phyloP scores from a whole-genome alignment of 2,797 vertebrate genomes.

The Masticophis lateralis region DNA sequence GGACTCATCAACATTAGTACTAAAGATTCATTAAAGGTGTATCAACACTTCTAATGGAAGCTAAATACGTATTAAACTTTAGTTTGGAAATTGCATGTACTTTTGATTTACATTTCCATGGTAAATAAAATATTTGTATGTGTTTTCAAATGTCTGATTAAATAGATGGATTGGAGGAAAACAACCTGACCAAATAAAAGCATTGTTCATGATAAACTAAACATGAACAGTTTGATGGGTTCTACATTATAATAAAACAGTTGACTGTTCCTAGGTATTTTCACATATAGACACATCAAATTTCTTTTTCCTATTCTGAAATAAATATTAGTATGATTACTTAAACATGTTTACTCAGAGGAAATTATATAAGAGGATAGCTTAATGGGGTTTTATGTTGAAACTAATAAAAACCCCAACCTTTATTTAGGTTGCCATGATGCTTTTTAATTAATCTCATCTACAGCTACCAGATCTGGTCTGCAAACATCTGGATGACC shows the following conservation, averaged over 20 bases:
- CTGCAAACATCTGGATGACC: not conserved
- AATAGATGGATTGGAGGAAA: not conserved
- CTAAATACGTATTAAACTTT: not conserved
- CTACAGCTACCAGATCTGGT: not conserved
- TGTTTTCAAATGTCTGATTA: not conserved
- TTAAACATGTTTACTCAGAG: not conserved
- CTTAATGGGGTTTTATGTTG: not conserved
- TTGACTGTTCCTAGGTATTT: not conserved
- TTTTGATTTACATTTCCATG: not conserved
- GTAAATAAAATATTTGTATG: not conserved
- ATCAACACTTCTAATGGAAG: not conserved
- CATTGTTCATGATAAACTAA: not conserved
- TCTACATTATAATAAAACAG: not conserved
- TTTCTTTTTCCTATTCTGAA: not conserved
- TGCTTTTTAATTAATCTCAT: not conserved
- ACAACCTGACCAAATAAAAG: not conserved
- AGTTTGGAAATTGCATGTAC: not conserved
- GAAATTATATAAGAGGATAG: not conserved
- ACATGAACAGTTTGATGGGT: not conserved
- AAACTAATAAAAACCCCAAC: not conserved
- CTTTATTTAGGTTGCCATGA: not conserved
- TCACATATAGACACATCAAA: not conserved
- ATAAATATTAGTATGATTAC: not conserved
- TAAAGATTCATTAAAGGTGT: not conserved
- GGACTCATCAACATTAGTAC: not conserved